Conservation (phyloP, 2,888 invertebrate genomes). For the Ochropacha duplaris region DNA sequence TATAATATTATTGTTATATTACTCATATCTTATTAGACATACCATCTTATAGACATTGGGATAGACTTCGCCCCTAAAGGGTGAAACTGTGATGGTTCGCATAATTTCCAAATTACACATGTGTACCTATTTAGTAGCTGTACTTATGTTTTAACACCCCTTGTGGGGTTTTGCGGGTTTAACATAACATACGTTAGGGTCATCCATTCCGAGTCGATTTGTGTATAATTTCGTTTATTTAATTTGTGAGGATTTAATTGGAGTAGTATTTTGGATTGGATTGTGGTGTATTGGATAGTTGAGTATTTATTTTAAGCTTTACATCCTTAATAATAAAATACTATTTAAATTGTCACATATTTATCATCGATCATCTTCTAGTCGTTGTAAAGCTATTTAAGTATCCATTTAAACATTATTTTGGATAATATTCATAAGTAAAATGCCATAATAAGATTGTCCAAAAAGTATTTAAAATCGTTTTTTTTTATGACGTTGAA, state of each 20-base stretch:
- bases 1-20: too few relatives aligned
- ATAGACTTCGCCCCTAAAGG: neutral
- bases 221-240: neutral
- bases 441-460: too few relatives aligned
- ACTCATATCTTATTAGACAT: neutral
- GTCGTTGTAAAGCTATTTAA: too few relatives aligned
- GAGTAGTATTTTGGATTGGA: neutral
- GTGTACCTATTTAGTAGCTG: neutral
- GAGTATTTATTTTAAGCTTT: neutral
- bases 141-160: constrained; percentile 4
- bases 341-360: too few relatives aligned
- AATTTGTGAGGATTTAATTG: neutral
- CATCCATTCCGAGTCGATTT: neutral
- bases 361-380: too few relatives aligned
- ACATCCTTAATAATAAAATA: too few relatives aligned
- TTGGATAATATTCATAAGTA: too few relatives aligned
- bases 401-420: too few relatives aligned
- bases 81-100: too few relatives aligned
- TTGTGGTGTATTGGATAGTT: neutral
- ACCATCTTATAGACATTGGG: neutral
- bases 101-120: constrained; percentile 3
- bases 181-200: neutral
- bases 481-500: too few relatives aligned
- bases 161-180: neutral
- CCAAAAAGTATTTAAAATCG: too few relatives aligned